Evolutionary conservation across 1,140 invertebrate genomes (phyloP).

Genomic region (Penaeus vannamei): DNA sequence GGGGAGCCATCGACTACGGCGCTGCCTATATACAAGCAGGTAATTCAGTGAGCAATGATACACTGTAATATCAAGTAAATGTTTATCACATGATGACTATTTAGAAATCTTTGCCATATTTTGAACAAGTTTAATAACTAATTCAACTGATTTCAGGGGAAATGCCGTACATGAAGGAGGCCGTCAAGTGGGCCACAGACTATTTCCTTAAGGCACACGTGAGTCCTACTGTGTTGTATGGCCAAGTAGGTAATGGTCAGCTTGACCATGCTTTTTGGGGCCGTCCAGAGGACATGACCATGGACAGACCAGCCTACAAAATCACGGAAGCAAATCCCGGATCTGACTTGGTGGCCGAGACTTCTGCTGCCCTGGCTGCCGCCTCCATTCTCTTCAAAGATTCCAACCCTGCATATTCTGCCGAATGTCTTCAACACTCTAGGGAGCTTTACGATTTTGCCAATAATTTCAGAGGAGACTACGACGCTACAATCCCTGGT

Average conservation of each 20-base stretch:
- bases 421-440: conserved; percentile 69
- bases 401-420: conserved; percentile 69
- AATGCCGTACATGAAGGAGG: no score
- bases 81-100: no score
- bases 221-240: no score
- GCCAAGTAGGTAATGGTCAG: no score
- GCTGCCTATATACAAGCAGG: conserved; percentile 67
- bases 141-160: no score
- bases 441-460: conserved; percentile 72
- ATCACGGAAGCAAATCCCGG: conserved; percentile 68
- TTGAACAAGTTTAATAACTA: no score
- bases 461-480: conserved; percentile 70
- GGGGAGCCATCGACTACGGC: conserved; percentile 37
- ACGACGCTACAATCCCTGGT: conserved; percentile 70
- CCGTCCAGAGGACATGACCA: conserved; percentile 69
- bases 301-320: conserved; percentile 70
- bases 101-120: no score
- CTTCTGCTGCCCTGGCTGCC: no score
- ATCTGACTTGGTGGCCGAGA: conserved; percentile 70
- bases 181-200: no score
- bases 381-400: conserved; percentile 69
- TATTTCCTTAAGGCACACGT: no score
- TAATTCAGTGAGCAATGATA: conserved; percentile 69
- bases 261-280: no score
- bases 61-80: no score